Conservation (phyloP, 2,113 vertebrate genomes). For the Macaca mulatta region DNA sequence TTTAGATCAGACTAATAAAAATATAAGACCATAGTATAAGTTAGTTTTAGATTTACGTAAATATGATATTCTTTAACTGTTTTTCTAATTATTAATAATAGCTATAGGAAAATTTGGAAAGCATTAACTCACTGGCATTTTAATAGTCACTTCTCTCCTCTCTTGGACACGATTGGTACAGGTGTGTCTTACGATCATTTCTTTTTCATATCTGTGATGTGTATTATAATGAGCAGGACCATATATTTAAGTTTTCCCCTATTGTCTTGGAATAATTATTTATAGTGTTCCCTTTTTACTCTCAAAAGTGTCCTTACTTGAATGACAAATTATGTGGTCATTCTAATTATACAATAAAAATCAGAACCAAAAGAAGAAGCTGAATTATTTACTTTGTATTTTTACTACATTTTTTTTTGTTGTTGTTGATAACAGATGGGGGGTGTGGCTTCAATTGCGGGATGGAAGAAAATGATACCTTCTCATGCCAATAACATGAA, state of each 20-base stretch:
- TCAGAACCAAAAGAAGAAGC: background rate
- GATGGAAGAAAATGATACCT: background rate
- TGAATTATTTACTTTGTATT: background rate
- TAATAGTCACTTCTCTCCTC: background rate
- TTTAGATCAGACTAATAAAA: background rate
- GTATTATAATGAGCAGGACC: background rate
- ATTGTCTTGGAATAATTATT: background rate
- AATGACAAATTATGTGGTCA: background rate
- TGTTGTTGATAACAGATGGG: background rate
- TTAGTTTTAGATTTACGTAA: conserved; percentile 8
- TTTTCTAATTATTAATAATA: background rate
- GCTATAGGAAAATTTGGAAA: background rate
- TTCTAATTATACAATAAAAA: background rate
- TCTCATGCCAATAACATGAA: background rate
- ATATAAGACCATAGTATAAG: background rate
- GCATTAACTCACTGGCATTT: background rate
- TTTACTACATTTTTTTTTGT: background rate
- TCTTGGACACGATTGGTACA: background rate
- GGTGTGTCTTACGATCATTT: background rate
- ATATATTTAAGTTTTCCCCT: background rate
- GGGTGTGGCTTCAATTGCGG: background rate
- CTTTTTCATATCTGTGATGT: background rate
- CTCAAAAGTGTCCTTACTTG: background rate
- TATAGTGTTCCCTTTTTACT: background rate
- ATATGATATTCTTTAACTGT: background rate